phyloP scores from a whole-genome alignment of 2,888 invertebrate species.

The Malacosoma neustria region DNA sequence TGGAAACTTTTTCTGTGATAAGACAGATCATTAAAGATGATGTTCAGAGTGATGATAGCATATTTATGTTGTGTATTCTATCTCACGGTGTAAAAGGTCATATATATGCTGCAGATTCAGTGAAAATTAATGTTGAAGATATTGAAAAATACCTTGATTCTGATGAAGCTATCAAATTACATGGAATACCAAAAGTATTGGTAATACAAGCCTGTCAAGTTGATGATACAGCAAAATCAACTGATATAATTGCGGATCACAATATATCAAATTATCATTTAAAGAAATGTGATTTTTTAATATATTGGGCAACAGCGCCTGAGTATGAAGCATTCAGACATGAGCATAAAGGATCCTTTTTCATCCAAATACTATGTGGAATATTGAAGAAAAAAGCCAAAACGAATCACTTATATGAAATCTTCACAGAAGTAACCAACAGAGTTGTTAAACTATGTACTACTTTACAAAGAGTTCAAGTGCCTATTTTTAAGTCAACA shows the following conservation, averaged over 20 bases:
- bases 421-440: constrained; percentile 50
- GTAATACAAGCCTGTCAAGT: constrained; percentile 62
- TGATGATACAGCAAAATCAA: constrained; percentile 21
- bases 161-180: constrained; percentile 32
- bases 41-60: constrained; percentile 41
- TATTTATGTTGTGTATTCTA: constrained; percentile 58
- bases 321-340: constrained; percentile 54
- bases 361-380: constrained; percentile 50
- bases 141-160: constrained; percentile 52
- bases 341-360: constrained; percentile 46
- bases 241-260: constrained; percentile 34
- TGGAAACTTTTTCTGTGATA: constrained; percentile 40
- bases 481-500: constrained; percentile 47
- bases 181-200: constrained; percentile 50
- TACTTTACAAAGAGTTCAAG: constrained; percentile 31
- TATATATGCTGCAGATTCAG: constrained; percentile 55
- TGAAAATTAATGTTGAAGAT: constrained; percentile 51
- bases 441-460: constrained; percentile 33
- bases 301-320: constrained; percentile 62
- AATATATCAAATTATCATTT: constrained; percentile 26
- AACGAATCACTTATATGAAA: constrained; percentile 42
- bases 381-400: constrained; percentile 29
- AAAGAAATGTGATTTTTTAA: constrained; percentile 47
- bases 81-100: constrained; percentile 60
- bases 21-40: constrained; percentile 34